Percentiles rank a stretch among this genome's conserved stretches.
phyloP scores from a whole-genome alignment of 2,797 vertebrate species.

The Halcyon leucocephala region DNA sequence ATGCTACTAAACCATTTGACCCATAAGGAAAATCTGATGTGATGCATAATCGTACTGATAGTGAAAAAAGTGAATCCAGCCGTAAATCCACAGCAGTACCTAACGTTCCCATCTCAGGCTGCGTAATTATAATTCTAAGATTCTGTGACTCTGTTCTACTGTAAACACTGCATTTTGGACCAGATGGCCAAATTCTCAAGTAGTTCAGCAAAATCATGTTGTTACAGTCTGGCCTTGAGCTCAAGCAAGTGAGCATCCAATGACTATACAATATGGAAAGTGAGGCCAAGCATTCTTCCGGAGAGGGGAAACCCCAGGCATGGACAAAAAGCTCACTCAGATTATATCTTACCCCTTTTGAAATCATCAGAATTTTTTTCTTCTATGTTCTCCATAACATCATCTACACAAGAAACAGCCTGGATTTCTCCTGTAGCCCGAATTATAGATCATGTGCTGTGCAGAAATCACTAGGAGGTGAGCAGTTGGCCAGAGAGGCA shows the following conservation, averaged over 20 bases:
- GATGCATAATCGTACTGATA: not conserved
- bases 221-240: not conserved
- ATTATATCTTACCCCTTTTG: not conserved
- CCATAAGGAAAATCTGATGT: not conserved
- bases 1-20: not conserved
- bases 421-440: not conserved
- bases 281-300: not conserved
- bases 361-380: not conserved
- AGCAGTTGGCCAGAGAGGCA: rapidly evolving
- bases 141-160: not conserved
- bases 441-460: not conserved
- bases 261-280: not conserved
- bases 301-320: not conserved
- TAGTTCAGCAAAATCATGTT: not conserved
- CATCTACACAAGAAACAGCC: not conserved
- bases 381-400: not conserved
- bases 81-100: not conserved
- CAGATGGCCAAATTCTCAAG: not conserved
- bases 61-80: not conserved
- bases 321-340: not conserved
- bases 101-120: not conserved
- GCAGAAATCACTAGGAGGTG: not conserved
- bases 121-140: not conserved
- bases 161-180: not conserved
- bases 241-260: not conserved